Evolutionary conservation across 2,888 invertebrate species (phyloP), one percentile per base, ranked within the genome.

Genomic region (Apamea epomidion): DNA sequence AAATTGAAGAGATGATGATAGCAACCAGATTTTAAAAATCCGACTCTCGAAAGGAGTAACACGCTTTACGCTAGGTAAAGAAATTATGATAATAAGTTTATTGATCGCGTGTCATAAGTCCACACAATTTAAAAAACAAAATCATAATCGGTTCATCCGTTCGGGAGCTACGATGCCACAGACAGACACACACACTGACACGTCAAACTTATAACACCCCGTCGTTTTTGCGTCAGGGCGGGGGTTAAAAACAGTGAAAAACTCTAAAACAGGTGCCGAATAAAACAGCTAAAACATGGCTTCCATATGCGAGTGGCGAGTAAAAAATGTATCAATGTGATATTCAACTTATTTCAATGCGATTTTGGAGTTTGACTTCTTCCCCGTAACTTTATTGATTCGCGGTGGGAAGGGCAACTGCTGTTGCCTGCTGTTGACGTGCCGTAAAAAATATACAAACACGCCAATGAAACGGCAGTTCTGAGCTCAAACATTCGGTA

Each of bases 391-490:
- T 29, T 67, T 58, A 21, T 21, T 25, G 16, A 21, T 10, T 48
- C 48, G 62, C 51, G 32, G 25, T 65, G 67, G 75, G 68, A 70
- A 87, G 25, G 42, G n/a, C 70, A 73, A 14, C 75, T 67, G 64
- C 58, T 64, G 75, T 45, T 16, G 72, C 72, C 78, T 81, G 85
- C 60, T 48, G 74, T 86, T 85, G 84, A 82, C 76, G 89, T 81
- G 80, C 70, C 70, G 42, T 86, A 87, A 84, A 87, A 84, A 84
- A 80, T 85, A 77, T 65, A 85, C 64, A 71, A 84, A 74, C 70
- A 81, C 85, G 83, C 82, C 88, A 83, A 81, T 88, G 87, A 82
- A 82, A 78, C 84, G 81, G 83, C 86, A 82, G 84, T 82, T 85
- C 76, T 80, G 79, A 80, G 67, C 21, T 25, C 58, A 80, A 84